Evolutionary conservation across 2,888 invertebrate species (phyloP).

Genomic region (Lydus trimaculatus): DNA sequence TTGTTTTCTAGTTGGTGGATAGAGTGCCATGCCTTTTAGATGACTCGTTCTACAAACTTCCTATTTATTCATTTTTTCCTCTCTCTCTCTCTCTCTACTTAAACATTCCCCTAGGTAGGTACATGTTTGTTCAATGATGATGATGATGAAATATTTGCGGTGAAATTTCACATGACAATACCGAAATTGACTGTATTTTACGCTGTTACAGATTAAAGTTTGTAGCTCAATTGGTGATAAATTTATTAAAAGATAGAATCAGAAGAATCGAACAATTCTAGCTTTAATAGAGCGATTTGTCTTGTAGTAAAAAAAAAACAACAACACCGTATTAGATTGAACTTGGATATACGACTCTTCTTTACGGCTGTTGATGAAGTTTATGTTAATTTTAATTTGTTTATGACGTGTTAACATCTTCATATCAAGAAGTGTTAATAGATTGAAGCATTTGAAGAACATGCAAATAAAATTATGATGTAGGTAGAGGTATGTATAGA

Average conservation of each 20-base stretch:
- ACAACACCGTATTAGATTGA: no score
- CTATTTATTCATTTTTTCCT: not conserved
- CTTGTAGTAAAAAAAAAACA: no score
- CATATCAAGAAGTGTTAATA: not conserved
- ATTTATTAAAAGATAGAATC: no score
- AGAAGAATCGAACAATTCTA: no score
- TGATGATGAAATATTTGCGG: not conserved
- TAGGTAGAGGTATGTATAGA: not conserved
- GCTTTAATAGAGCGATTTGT: no score
- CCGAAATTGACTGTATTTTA: not conserved
- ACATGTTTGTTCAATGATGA: not conserved
- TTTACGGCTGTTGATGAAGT: not conserved
- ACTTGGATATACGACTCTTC: no score
- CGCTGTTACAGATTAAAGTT: no score
- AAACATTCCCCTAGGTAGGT: not conserved
- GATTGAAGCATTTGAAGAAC: not conserved
- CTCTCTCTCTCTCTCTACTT: no score
- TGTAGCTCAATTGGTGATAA: no score
- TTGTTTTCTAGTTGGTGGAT: not conserved
- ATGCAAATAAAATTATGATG: not conserved
- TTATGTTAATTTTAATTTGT: not conserved
- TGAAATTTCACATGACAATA: not conserved
- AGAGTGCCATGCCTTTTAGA: not conserved
- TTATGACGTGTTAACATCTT: not conserved
- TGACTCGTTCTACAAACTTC: slow-evolving; percentile 5